Percentiles rank a stretch among this genome's conserved stretches.
Evolutionary conservation across 2,113 vertebrate species (phyloP).

Genomic region (Petrocephalus zakoni): DNA sequence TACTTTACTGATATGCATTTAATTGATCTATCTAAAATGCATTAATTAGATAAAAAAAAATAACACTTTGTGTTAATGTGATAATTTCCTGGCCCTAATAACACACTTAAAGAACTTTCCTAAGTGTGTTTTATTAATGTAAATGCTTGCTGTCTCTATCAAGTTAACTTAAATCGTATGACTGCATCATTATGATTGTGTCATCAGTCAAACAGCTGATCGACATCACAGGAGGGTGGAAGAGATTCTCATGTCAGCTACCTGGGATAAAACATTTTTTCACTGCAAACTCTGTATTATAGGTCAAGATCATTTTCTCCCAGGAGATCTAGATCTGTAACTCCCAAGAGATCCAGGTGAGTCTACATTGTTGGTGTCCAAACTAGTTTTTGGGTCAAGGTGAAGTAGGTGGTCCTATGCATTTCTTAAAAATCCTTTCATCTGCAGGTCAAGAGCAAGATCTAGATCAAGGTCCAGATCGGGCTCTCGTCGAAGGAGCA

Average conservation of each 20-base stretch:
- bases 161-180: not conserved
- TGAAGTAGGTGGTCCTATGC: not conserved
- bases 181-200: not conserved
- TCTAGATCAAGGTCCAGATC: constrained; percentile 75
- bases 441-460: constrained; percentile 63
- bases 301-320: constrained; percentile 75
- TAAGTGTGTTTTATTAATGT: not conserved
- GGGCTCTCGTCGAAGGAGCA: constrained; percentile 70
- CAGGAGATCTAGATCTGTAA: constrained; percentile 69
- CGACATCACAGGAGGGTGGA: not conserved
- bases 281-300: constrained; percentile 7
- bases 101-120: not conserved
- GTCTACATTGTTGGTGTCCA: constrained; percentile 10
- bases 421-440: not conserved
- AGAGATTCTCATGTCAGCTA: not conserved
- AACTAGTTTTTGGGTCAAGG: not conserved
- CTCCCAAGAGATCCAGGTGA: constrained; percentile 78
- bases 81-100: not conserved
- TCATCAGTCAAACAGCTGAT: not conserved
- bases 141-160: not conserved
- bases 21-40: not conserved
- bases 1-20: not conserved
- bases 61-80: not conserved
- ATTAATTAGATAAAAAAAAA: not conserved
- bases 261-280: not conserved